A percentile compares a stretch with the other conserved stretches of the same genome.
Evolutionary conservation across 2,888 invertebrate species (phyloP).

Genomic region (Calephelis perditalis): DNA sequence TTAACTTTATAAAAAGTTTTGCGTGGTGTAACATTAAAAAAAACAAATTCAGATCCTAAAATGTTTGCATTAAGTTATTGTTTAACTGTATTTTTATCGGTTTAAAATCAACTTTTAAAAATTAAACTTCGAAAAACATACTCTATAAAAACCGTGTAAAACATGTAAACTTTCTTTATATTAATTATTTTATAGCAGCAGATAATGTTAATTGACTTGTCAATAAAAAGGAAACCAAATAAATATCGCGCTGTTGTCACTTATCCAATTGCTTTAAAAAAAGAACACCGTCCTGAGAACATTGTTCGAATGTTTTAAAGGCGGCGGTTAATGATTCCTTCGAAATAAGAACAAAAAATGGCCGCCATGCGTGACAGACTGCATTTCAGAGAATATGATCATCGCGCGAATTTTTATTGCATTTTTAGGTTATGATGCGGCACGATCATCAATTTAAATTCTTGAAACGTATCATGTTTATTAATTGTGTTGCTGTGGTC

Average conservation of each 20-base stretch:
- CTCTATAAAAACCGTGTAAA: no score
- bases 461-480: conserved; percentile 1
- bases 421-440: conserved; percentile 8
- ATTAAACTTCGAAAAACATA: no score
- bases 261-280: conserved; percentile 20
- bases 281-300: conserved; percentile 31
- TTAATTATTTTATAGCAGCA: not conserved
- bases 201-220: conserved; percentile 1
- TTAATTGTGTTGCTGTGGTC: not conserved
- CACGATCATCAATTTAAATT: conserved; percentile 5
- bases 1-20: no score
- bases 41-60: no score
- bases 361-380: conserved; percentile 28
- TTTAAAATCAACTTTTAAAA: no score
- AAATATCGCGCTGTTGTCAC: conserved; percentile 1
- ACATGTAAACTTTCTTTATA: no score
- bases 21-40: no score
- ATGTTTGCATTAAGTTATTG: no score
- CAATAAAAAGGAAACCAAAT: conserved; percentile 2
- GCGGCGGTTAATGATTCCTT: conserved; percentile 42
- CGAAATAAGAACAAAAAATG: conserved; percentile 36
- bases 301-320: conserved; percentile 46
- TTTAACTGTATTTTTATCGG: no score
- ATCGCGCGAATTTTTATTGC: conserved; percentile 24
- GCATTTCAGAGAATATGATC: conserved; percentile 32